Evolutionary conservation across 2,113 vertebrate species (phyloP).

Genomic region (Rhabdornis inornatus): DNA sequence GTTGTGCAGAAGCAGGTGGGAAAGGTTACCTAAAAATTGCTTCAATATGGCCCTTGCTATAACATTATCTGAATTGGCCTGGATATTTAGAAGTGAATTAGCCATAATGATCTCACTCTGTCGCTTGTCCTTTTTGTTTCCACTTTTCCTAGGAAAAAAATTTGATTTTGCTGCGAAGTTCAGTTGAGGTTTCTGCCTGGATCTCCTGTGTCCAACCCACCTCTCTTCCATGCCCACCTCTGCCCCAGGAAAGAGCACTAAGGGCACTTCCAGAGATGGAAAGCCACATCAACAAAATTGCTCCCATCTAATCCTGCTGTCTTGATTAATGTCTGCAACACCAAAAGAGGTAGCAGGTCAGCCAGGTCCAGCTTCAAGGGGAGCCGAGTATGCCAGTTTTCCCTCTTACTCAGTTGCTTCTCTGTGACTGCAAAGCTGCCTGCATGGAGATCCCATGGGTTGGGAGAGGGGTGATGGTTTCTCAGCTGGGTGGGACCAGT

Average conservation of each 20-base stretch:
- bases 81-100: constrained; percentile 56
- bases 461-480: neutral
- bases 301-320: neutral
- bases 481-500: neutral
- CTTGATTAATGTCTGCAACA: constrained; percentile 14
- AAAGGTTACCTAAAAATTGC: constrained; percentile 56
- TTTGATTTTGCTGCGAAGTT: neutral
- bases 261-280: neutral
- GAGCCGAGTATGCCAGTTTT: neutral
- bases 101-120: constrained; percentile 34
- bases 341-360: neutral
- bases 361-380: neutral
- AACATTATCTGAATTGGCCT: constrained; percentile 40
- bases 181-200: neutral
- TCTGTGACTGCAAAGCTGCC: neutral
- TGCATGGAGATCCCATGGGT: neutral
- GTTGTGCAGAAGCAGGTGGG: constrained; percentile 31
- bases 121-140: neutral
- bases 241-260: fast-evolving
- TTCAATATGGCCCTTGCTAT: constrained; percentile 45
- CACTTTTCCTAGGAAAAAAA: neutral
- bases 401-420: neutral
- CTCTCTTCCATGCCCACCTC: neutral
- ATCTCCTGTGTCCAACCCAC: neutral
- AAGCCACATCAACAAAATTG: neutral